phyloP scores from a whole-genome alignment of 2,113 vertebrate species.

The Oenanthe oenanthe region DNA sequence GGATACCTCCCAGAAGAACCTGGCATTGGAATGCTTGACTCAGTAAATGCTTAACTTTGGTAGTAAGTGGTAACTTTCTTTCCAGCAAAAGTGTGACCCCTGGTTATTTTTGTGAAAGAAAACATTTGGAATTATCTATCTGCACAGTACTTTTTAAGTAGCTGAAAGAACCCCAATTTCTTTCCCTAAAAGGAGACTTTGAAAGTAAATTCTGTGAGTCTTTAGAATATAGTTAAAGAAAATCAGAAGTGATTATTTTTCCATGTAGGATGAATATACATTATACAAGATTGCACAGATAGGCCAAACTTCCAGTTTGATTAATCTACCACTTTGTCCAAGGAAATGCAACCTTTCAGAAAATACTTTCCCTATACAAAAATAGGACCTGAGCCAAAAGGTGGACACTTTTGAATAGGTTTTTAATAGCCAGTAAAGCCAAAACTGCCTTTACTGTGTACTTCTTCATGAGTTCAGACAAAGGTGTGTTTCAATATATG shows the following conservation, averaged over 20 bases:
- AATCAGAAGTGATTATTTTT: background rate
- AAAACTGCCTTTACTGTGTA: background rate
- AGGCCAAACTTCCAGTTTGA: background rate
- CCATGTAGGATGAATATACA: background rate
- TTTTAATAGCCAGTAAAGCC: background rate
- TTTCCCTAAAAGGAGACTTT: background rate
- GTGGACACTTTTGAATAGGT: background rate
- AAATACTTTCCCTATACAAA: background rate
- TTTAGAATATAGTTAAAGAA: background rate
- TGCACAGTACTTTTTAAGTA: background rate
- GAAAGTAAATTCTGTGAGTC: background rate
- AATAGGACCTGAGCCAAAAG: background rate
- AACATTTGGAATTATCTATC: background rate
- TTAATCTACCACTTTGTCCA: background rate
- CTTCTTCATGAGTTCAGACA: background rate
- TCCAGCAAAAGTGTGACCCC: background rate
- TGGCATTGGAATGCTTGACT: background rate
- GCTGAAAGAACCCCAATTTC: background rate
- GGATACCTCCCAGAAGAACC: background rate
- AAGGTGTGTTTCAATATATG: background rate
- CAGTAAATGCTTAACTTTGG: constrained; percentile 24
- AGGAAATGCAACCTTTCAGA: background rate
- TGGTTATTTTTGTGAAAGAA: background rate
- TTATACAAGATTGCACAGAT: background rate
- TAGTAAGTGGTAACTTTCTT: background rate